Evolutionary conservation across 2,888 invertebrate genomes (phyloP).

Genomic region (Pollenia griseotomentosa): DNA sequence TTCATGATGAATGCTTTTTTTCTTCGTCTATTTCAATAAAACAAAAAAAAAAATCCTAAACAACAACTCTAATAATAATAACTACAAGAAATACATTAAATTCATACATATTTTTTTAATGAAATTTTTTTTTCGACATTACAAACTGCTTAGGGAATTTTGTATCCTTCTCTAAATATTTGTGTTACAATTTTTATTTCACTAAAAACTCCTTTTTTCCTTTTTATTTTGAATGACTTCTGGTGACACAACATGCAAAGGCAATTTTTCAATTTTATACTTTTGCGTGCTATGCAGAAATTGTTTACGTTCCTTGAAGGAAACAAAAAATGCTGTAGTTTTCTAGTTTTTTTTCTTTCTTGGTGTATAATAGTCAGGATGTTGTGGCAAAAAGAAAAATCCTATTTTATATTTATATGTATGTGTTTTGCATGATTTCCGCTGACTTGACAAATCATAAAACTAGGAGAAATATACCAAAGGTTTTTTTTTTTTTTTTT

Average conservation of each 20-base stretch:
- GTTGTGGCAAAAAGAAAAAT: slow-evolving; percentile 40
- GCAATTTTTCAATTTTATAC: slow-evolving; percentile 80
- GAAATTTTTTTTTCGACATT: slow-evolving; percentile 24
- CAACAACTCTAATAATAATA: slow-evolving; percentile 46
- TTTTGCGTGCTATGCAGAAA: slow-evolving; percentile 72
- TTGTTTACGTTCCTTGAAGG: slow-evolving; percentile 51
- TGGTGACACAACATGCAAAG: slow-evolving; percentile 78
- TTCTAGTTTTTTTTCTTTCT: background rate
- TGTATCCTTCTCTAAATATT: slow-evolving; percentile 20
- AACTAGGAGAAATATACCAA: slow-evolving; percentile 38
- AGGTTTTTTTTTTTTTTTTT: background rate
- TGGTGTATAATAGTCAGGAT: slow-evolving; percentile 59
- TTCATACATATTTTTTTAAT: slow-evolving; percentile 61
- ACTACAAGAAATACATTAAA: slow-evolving; percentile 65
- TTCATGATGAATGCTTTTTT: slow-evolving; percentile 42
- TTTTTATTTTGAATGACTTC: slow-evolving; percentile 58
- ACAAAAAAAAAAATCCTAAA: slow-evolving; percentile 42
- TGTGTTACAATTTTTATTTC: slow-evolving; percentile 17
- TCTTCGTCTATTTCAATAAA: slow-evolving; percentile 9
- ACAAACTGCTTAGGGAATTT: slow-evolving; percentile 50
- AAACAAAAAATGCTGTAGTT: slow-evolving; percentile 2
- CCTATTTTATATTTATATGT: slow-evolving; percentile 74
- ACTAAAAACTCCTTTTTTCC: slow-evolving; percentile 10
- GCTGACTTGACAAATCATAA: slow-evolving; percentile 78
- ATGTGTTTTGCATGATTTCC: slow-evolving; percentile 80